Base-by-base conservation (phyloP, 2,113 vertebrate species). In the Xenus cinereus region DNA sequence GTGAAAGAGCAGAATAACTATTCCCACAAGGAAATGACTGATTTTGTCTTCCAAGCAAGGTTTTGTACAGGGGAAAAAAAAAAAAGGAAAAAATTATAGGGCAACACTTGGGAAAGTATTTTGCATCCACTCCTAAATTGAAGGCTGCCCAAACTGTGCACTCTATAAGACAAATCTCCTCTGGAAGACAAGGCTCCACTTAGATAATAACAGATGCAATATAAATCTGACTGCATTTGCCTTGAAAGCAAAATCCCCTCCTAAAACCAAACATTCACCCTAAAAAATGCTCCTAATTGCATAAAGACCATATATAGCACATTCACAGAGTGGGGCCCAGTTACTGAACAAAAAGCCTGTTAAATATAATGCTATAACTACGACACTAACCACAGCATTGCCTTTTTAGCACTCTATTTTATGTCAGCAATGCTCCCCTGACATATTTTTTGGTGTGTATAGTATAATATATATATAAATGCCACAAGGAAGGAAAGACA, bases 181-280 rank as follows among this genome's bases (percentile, higher is more conserved):
- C 39, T 81, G 48, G n/a, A 89, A 89, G 74, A 84, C 62, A 84
- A 72, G 45, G 68, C 62, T 94, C 37, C 32, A 68, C 57, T 73
- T 78, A 81, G 66, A 89, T 94, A 94, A 97, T 92, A 93, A 87
- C 54, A 95, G 73, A 91, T 51, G 53, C 7, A 11, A 79, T 60
- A 95, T 78, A 87, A 94, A 94, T 82, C 80, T 91, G 56, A 92
- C 33, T 82, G 39, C 62, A 45, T 75, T 89, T 94, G 60, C 39
- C 91, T 87, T 68, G 43, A 95, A 95, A 96, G 93, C 21, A 82
- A 94, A 97, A 46, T 20, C 23, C 21, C 37, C 62, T 80, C 72
- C 46, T 78, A 84, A 95, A 92, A 24, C 67, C 63, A 91, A 90
- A 85, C 39, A 60, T 72, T 81, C 19, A 13, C 62, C 71, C 67